Evolutionary conservation across 2,888 invertebrate species (phyloP).

Genomic region (Heliconius charithonia): DNA sequence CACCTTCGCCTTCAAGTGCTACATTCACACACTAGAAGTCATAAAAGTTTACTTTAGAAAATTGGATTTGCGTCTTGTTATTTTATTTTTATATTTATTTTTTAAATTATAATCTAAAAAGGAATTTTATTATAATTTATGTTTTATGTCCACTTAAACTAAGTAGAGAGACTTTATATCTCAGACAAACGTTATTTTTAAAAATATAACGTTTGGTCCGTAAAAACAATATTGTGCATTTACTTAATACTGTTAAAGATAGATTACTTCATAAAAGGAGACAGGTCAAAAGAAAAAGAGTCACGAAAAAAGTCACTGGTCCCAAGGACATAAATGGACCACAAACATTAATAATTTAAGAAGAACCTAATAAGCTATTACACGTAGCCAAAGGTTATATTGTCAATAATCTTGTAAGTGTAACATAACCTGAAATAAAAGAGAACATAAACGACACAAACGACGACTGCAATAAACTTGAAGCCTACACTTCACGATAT

Average conservation of each 20-base stretch:
- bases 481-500: slow-evolving; percentile 22
- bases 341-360: background rate
- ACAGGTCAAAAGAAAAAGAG: background rate
- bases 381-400: slow-evolving; percentile 11
- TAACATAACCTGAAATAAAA: slow-evolving; percentile 2
- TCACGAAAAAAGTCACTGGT: background rate
- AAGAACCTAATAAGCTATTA: background rate
- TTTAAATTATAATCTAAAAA: too few species aligned
- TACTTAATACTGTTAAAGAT: background rate
- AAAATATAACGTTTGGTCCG: too few species aligned
- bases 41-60: too few species aligned
- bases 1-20: slow-evolving; percentile 70
- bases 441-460: slow-evolving; percentile 4
- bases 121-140: too few species aligned
- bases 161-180: too few species aligned
- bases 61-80: too few species aligned
- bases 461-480: slow-evolving; percentile 11
- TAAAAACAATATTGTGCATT: background rate
- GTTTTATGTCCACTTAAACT: too few species aligned
- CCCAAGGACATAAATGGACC: background rate
- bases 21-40: slow-evolving; percentile 68
- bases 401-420: background rate
- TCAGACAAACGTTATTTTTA: too few species aligned
- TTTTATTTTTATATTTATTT: too few species aligned
- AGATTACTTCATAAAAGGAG: background rate